Percentiles rank a stretch among this genome's conserved stretches.
These are phyloP conservation scores for Odocoileus hemionus DNA, from an alignment of 2,113 vertebrate species.

Conservation along the genomic window DNA sequence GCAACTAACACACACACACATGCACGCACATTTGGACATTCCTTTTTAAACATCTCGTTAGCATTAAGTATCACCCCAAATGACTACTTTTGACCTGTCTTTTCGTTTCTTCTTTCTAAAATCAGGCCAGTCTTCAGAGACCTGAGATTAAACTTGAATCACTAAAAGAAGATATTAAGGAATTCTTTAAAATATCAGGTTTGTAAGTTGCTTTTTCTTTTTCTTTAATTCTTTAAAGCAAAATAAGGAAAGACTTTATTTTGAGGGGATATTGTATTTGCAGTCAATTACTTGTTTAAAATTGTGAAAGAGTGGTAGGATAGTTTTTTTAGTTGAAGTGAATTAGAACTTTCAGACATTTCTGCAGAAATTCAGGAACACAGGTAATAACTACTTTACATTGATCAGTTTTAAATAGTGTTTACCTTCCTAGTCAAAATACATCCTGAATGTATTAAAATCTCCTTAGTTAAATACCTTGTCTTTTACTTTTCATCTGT, in stretches of 20 bases:
- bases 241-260: constrained; percentile 29
- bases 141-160: constrained; percentile 93
- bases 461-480: background rate
- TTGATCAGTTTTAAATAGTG: background rate
- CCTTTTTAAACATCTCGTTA: background rate
- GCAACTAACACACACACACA: background rate
- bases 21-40: background rate
- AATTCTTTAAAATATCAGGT: constrained; percentile 93
- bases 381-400: background rate
- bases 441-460: background rate
- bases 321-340: background rate
- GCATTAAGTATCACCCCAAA: background rate
- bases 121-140: constrained; percentile 91
- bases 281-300: background rate
- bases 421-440: background rate
- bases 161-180: constrained; percentile 93
- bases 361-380: background rate
- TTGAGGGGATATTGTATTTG: background rate
- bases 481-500: background rate
- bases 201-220: constrained; percentile 55
- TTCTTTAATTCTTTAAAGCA: background rate
- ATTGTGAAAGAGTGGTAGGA: background rate
- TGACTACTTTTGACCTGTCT: constrained; percentile 35
- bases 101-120: constrained; percentile 31
- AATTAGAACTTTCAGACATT: background rate